Percentiles rank a stretch among this genome's conserved stretches.
These are phyloP conservation scores for Cryptophagus acutangulus DNA, from an alignment of 2,888 invertebrate genomes.

Conservation along the genomic window DNA sequence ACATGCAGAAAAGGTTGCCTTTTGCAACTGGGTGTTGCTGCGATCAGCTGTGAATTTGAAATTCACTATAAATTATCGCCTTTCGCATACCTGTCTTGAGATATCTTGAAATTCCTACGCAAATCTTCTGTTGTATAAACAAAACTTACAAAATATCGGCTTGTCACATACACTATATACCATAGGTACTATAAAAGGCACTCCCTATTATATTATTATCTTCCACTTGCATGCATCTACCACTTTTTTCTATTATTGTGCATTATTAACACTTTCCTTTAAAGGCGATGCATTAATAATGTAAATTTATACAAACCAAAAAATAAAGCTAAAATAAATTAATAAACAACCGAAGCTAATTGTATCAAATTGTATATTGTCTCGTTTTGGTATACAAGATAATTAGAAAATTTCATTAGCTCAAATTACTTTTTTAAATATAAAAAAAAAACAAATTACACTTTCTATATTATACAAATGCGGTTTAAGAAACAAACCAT, in stretches of 20 bases:
- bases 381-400: slow-evolving; percentile 3
- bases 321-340: too few relatives aligned
- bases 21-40: slow-evolving; percentile 7
- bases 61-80: not conserved
- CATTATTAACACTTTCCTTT: slow-evolving; percentile 9
- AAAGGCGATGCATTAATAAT: slow-evolving; percentile 5
- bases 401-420: not conserved
- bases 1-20: too few relatives aligned
- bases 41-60: slow-evolving; percentile 8
- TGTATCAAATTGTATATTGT: slow-evolving; percentile 7
- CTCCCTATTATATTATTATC: slow-evolving; percentile 7
- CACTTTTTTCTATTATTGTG: not conserved
- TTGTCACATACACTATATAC: not conserved
- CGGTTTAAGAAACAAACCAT: too few relatives aligned
- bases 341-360: slow-evolving; percentile 11
- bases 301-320: not conserved
- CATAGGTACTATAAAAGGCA: too few relatives aligned
- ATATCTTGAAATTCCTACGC: not conserved
- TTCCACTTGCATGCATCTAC: not conserved
- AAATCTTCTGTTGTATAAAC: slow-evolving; percentile 3
- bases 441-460: too few relatives aligned
- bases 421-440: too few relatives aligned
- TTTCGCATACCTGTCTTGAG: not conserved
- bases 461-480: too few relatives aligned
- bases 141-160: slow-evolving; percentile 9